Percentiles rank a stretch among this genome's conserved stretches.
These are phyloP conservation scores for Tricholaema leucomelas DNA, from an alignment of 2,113 vertebrate species.

Conservation along the genomic window DNA sequence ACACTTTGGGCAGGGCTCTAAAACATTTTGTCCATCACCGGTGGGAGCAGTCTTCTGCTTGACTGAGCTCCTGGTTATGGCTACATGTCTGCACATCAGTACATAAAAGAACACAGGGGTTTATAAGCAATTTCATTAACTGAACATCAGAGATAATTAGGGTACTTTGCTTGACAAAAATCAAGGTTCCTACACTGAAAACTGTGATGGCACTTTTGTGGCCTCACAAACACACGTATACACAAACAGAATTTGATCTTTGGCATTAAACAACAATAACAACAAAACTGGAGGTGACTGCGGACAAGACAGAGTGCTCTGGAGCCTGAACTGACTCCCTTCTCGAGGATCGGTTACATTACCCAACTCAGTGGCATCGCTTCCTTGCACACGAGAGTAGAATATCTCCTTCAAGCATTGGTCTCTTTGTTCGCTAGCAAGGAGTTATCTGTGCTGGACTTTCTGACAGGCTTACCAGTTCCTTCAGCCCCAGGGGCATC, in stretches of 20 bases:
- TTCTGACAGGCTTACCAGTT: not conserved
- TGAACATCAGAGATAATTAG: not conserved
- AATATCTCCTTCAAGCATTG: not conserved
- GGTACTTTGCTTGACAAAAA: not conserved
- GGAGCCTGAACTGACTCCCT: not conserved
- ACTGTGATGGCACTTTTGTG: not conserved
- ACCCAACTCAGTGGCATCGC: not conserved
- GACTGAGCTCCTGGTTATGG: not conserved
- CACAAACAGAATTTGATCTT: not conserved
- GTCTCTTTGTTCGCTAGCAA: not conserved
- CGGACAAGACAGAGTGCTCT: not conserved
- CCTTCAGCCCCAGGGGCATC: not conserved
- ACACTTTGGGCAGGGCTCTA: not conserved
- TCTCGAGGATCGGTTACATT: not conserved
- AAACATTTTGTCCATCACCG: not conserved
- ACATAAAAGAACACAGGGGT: not conserved
- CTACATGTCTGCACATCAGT: fast-evolving
- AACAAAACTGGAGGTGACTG: not conserved
- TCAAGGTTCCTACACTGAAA: not conserved
- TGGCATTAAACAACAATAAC: not conserved
- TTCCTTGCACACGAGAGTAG: not conserved
- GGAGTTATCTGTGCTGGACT: not conserved
- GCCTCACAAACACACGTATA: not conserved
- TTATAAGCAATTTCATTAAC: not conserved
- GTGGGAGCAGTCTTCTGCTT: not conserved